These are phyloP conservation scores for Holotrichia oblita DNA, from an alignment of 1,140 invertebrate genomes.

Conservation along the genomic window DNA sequence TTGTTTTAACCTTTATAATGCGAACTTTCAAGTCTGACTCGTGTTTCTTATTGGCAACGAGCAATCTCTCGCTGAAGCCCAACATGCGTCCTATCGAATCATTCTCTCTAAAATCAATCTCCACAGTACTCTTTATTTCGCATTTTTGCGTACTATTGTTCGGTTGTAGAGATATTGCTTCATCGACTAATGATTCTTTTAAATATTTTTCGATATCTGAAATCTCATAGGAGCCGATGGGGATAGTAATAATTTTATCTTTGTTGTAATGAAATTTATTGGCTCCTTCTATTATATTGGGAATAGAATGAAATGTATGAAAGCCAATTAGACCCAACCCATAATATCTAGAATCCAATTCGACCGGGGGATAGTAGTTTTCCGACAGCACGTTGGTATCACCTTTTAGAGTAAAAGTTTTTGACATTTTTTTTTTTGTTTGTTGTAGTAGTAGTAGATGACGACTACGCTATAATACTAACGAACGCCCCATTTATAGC, in stretches of 20 bases:
- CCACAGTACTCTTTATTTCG: conserved; percentile 42
- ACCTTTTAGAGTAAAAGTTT: conserved; percentile 40
- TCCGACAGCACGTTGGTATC: background rate
- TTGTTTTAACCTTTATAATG: conserved; percentile 47
- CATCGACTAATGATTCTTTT: background rate
- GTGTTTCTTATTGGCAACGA: conserved; percentile 39
- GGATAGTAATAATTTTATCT: conserved; percentile 54
- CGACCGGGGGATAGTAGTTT: conserved; percentile 38
- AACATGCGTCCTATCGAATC: conserved; percentile 42
- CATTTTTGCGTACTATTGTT: conserved; percentile 50
- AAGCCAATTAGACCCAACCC: conserved; percentile 55
- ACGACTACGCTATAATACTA: conserved; percentile 30
- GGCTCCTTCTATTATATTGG: conserved; percentile 55
- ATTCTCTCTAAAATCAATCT: too few species aligned
- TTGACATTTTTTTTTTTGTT: too few species aligned
- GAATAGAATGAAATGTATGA: conserved; percentile 58
- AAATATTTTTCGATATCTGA: conserved; percentile 53
- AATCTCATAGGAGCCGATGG: conserved; percentile 58
- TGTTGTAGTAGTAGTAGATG: too few species aligned
- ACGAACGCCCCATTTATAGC: background rate
- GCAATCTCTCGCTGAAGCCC: conserved; percentile 44
- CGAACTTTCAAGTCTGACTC: conserved; percentile 46
- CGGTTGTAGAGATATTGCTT: conserved; percentile 42
- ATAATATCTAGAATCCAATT: conserved; percentile 49
- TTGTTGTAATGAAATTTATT: conserved; percentile 58